Conservation (phyloP, 2,113 vertebrate genomes). For the Toxotes chatareus region DNA sequence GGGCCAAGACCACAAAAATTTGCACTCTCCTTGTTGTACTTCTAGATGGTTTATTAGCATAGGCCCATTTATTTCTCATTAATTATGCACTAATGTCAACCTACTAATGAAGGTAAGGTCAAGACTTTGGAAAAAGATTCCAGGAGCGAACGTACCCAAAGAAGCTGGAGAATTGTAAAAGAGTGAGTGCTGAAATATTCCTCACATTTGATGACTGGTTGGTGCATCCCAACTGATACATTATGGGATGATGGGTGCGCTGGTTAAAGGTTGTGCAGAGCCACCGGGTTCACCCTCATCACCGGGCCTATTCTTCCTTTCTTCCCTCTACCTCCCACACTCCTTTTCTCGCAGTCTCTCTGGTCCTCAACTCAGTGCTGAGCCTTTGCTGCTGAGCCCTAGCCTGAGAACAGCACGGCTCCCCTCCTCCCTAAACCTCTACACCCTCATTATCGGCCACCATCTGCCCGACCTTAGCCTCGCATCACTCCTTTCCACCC, state of each 20-base stretch:
- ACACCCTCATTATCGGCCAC: conserved; percentile 75
- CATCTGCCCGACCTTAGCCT: conserved; percentile 75
- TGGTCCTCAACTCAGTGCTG: conserved; percentile 23
- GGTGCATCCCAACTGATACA: conserved; percentile 16
- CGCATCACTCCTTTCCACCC: conserved; percentile 58
- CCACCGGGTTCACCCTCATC: conserved; percentile 41
- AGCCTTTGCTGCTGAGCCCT: conserved; percentile 40
- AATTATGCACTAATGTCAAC: conserved; percentile 78
- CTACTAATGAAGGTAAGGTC: conserved; percentile 75
- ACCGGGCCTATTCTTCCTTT: conserved; percentile 5
- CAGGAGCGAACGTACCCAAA: conserved; percentile 30
- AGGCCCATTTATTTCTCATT: conserved; percentile 77
- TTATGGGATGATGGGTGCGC: conserved; percentile 47
- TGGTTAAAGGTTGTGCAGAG: conserved; percentile 60
- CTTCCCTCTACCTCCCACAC: conserved; percentile 26
- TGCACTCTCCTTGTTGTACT: conserved; percentile 35
- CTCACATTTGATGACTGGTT: conserved; percentile 18
- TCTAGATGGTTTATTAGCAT: conserved; percentile 62
- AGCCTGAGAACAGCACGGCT: conserved; percentile 47
- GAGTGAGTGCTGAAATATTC: conserved; percentile 41
- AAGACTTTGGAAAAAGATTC: conserved; percentile 31
- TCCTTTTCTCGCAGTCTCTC: conserved; percentile 23
- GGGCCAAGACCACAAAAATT: conserved; percentile 10
- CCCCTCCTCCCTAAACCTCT: conserved; percentile 45
- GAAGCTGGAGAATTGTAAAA: conserved; percentile 32